Evolutionary conservation across 1,140 invertebrate species (phyloP).

Genomic region (Pogonognathellus flavescens): DNA sequence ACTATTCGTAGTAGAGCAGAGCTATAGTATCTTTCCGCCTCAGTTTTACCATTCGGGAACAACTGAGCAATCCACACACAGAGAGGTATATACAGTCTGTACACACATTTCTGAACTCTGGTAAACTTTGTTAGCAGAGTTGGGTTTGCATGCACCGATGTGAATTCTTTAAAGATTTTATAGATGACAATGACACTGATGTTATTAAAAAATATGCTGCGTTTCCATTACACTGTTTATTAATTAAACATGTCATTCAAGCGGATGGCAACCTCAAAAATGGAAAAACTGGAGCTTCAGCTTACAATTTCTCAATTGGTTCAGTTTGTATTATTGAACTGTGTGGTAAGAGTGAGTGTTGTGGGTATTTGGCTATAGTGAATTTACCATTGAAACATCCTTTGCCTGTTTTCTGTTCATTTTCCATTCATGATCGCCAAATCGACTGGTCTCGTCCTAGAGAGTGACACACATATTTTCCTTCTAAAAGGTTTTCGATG

Average conservation of each 20-base stretch:
- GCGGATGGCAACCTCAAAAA: too few relatives aligned
- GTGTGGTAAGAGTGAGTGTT: too few relatives aligned
- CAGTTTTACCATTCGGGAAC: conserved; percentile 22
- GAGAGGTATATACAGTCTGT: too few relatives aligned
- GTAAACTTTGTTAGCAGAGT: background rate
- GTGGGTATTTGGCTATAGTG: too few relatives aligned
- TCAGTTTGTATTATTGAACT: too few relatives aligned
- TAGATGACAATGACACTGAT: background rate
- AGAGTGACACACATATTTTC: background rate
- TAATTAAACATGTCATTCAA: too few relatives aligned
- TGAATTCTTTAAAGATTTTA: background rate
- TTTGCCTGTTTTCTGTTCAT: conserved; percentile 2
- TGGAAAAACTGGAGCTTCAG: too few relatives aligned
- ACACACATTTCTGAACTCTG: background rate
- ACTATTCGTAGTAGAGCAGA: background rate
- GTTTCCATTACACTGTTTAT: too few relatives aligned
- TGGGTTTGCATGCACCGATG: too few relatives aligned
- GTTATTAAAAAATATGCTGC: too few relatives aligned
- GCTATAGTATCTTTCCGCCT: conserved; percentile 5
- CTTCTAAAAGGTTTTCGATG: conserved; percentile 23
- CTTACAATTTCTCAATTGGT: too few relatives aligned
- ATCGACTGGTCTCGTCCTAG: background rate
- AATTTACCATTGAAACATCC: too few relatives aligned
- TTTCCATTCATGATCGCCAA: conserved; percentile 35
- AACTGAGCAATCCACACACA: conserved; percentile 33